Conservation (phyloP, 2,797 vertebrate species). For the Protonibea diacanthus region DNA sequence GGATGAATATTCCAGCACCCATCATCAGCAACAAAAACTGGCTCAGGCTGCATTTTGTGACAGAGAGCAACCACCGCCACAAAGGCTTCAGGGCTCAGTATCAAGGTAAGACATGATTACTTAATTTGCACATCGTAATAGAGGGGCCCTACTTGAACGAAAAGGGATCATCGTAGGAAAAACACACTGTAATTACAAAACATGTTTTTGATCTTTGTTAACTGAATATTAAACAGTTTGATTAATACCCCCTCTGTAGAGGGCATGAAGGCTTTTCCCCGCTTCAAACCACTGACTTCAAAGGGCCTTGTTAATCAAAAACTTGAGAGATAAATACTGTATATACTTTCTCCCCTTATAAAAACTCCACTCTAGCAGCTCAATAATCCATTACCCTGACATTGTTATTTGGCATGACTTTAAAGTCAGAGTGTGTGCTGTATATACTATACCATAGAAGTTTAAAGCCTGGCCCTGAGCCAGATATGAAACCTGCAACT, state of each 20-base stretch:
- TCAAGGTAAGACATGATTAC: conserved; percentile 90
- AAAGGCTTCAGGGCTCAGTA: conserved; percentile 98
- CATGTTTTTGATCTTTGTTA: conserved; percentile 78
- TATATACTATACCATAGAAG: conserved; percentile 32
- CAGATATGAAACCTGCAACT: conserved; percentile 53
- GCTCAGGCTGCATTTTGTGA: conserved; percentile 96
- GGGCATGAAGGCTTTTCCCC: conserved; percentile 50
- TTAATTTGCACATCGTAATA: conserved; percentile 66
- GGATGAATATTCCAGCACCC: conserved; percentile 95
- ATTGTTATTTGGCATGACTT: conserved; percentile 62
- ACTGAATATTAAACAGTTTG: conserved; percentile 79
- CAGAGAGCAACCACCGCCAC: conserved; percentile 94
- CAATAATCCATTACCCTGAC: conserved; percentile 60
- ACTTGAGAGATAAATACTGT: conserved; percentile 65
- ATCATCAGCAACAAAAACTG: conserved; percentile 99
- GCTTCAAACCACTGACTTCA: conserved; percentile 72
- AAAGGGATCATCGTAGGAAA: conserved; percentile 52
- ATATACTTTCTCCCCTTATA: conserved; percentile 47
- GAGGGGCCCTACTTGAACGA: conserved; percentile 42
- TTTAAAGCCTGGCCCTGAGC: conserved; percentile 32
- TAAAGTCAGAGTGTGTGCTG: conserved; percentile 50
- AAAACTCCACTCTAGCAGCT: conserved; percentile 50
- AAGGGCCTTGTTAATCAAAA: conserved; percentile 71
- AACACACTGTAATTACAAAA: conserved; percentile 70
- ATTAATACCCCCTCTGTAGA: conserved; percentile 64